Conservation (phyloP, 2,888 invertebrate species). For the Mystacides longicornis region DNA sequence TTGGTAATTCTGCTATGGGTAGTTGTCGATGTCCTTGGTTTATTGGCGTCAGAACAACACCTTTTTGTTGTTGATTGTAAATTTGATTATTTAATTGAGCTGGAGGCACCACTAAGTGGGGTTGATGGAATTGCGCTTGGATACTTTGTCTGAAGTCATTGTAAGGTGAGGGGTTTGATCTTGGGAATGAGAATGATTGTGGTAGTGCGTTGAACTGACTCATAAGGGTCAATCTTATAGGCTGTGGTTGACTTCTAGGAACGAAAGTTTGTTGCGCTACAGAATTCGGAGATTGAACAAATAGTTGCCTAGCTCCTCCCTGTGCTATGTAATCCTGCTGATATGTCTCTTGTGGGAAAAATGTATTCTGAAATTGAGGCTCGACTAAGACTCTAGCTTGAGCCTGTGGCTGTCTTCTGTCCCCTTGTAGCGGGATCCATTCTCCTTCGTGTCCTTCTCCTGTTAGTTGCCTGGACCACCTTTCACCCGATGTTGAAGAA, state of each 20-base stretch:
- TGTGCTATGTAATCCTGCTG: conserved; percentile 21
- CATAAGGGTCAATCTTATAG: conserved; percentile 18
- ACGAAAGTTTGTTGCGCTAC: not conserved
- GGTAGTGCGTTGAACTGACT: conserved; percentile 22
- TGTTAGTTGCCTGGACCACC: conserved; percentile 23
- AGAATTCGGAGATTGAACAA: conserved; percentile 17
- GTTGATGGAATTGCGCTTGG: conserved; percentile 18
- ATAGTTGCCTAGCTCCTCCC: conserved; percentile 22
- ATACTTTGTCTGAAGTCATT: conserved; percentile 14
- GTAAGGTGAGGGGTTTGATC: conserved; percentile 11
- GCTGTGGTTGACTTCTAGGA: conserved; percentile 9
- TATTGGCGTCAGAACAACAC: conserved; percentile 5
- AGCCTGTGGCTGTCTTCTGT: conserved; percentile 16
- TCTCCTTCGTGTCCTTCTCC: conserved; percentile 12
- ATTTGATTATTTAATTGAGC: conserved; percentile 22
- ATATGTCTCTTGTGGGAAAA: conserved; percentile 20
- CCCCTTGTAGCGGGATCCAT: conserved; percentile 22
- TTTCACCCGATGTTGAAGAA: conserved; percentile 6
- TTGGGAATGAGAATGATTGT: conserved; percentile 18
- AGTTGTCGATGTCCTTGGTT: conserved; percentile 7
- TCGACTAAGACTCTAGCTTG: conserved; percentile 20
- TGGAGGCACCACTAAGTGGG: conserved; percentile 6
- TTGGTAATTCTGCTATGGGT: conserved; percentile 30
- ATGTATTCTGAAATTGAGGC: conserved; percentile 22
- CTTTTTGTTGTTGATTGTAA: conserved; percentile 10